phyloP scores from a whole-genome alignment of 2,888 invertebrate genomes.

The Agonopterix arenella region DNA sequence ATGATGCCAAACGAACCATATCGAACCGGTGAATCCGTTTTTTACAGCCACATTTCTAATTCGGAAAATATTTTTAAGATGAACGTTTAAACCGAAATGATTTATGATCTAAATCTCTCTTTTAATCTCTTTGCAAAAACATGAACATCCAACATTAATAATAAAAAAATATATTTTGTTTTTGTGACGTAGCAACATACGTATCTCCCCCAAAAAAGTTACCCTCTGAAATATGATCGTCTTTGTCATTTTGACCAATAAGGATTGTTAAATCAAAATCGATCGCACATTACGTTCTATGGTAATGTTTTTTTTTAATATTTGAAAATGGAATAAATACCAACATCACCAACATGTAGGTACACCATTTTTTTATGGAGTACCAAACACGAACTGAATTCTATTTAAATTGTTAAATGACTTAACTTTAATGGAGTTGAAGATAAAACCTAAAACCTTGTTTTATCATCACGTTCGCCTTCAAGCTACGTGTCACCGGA shows the following conservation, averaged over 20 bases:
- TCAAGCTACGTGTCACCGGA: slow-evolving; percentile 5
- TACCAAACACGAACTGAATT: no score
- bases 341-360: no score
- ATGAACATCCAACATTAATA: no score
- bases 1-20: slow-evolving; percentile 54
- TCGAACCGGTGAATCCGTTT: slow-evolving; percentile 39
- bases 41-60: slow-evolving; percentile 20
- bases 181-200: background rate
- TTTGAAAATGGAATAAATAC: no score
- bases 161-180: no score
- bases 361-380: no score
- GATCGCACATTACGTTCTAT: background rate
- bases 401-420: no score
- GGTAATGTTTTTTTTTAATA: background rate
- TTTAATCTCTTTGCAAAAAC: background rate
- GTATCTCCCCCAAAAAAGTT: slow-evolving; percentile 12
- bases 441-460: background rate
- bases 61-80: background rate
- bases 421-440: background rate
- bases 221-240: slow-evolving; percentile 11
- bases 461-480: slow-evolving; percentile 13
- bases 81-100: background rate
- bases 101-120: background rate
- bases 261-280: background rate
- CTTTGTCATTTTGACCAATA: slow-evolving; percentile 9